Evolutionary conservation across 2,113 vertebrate genomes (phyloP), one percentile per base, ranked within the genome.

Genomic region (Puffinus mauretanicus): DNA sequence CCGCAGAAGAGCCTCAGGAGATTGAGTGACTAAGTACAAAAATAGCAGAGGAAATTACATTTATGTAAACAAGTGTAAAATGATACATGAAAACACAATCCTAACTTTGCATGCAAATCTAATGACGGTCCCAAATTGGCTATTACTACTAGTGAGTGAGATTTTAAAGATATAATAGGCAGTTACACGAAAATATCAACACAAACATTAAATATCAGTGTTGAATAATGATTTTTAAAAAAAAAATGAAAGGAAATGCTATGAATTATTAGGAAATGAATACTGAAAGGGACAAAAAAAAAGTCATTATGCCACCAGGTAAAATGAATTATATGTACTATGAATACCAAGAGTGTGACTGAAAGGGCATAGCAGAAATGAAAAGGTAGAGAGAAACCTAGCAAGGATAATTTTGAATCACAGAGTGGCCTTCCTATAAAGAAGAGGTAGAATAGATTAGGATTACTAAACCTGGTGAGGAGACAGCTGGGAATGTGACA

Each of bases 21-120:
- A 65, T 2, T n/a, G 30, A 91, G 40, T 94, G 84, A 90, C 78
- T 93, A 93, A 93, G 70, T 72, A 72, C 1, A 2, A 76, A 89
- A 95, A 65, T 6, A 90, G 54, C 52, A 82, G 62, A 96, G 77
- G 69, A 95, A 94, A 89, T 82, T 13, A 70, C 16, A 85, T 84
- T 89, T 67, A 82, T 79, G 69, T 79, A 94, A 94, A 91, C 70
- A 91, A 93, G 67, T 58, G 52, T 54, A 62, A 93, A 93, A 91
- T 61, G 46, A 77, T 30, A 82, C 46, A 71, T 30, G 22, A 87
- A 91, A 88, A 61, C 38, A 67, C 21, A 93, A 65, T 52, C 42
- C 49, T 79, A 76, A 65, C 40, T 87, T 91, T 38, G 40, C 49
- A 72, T 85, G 72, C 36, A 85, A 91, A 70, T 69, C 30, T 52